Base-by-base conservation (phyloP, 2,888 invertebrate genomes). In the Ectobius pallidus region DNA sequence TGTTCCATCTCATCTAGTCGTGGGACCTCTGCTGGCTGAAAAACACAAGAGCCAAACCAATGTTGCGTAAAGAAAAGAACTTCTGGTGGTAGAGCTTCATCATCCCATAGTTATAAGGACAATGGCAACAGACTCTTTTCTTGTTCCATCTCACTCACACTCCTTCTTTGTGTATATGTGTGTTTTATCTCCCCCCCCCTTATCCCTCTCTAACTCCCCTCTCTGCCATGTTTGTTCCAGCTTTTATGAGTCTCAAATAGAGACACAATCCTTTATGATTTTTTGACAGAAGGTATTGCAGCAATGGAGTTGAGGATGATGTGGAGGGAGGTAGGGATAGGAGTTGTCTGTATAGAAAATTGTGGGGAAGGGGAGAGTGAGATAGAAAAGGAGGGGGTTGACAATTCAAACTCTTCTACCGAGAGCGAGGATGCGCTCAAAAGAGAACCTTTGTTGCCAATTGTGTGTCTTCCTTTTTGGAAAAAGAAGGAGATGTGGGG, bases 361-460 rank as follows among this genome's bases (percentile, higher is more conserved):
- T 52, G 52, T 25, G 52, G 58, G 25, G 30, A 67, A 69, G 18
- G 32, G 18, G 22, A 61, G 25, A 52, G 34, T 18, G 55, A 39
- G 20, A 44, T 18, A 67, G 65, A n/a, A 18, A n/a, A 34, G 32
- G 44, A 32, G 44, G 55, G 70, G 73, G 72, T 72, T 70, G 74
- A 75, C 75, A 72, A 75, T 75, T 75, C 75, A 73, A 75, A 73
- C 74, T 74, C 73, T 69, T 73, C 70, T 32, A 71, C 55, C 42
- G 62, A 46, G 61, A 46, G 70, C 62, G 70, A 68, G 70, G 58
- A 70, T 70, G 70, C 73, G 72, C 67, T 67, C 55, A 72, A 44
- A 73, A 71, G 73, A 42, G 75, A 75, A 73, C 74, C 74, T 74
- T 75, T 75, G 75, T 75, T 74, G 73, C 74, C 75, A 74, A 75